Base-by-base conservation (phyloP, 92 coral and sea anemone genomes). In the Muricea muricata region DNA sequence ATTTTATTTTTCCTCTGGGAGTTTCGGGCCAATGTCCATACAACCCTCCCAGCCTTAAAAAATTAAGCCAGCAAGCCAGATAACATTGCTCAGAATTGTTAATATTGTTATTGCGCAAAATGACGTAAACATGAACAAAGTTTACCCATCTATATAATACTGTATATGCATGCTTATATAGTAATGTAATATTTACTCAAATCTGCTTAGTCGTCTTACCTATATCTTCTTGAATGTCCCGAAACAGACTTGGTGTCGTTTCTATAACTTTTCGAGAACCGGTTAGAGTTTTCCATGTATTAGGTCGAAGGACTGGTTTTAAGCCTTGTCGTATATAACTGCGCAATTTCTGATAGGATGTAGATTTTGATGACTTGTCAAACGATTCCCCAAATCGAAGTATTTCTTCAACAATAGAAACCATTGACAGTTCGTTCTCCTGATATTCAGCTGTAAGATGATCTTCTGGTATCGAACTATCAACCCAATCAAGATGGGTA, bases 301-400 rank as follows among this genome's bases (percentile, higher is more conserved):
- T 78, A 1, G 83, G 83, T 78, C 83, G 83, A 32, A 78, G 71
- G 2, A 78, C 54, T 4, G 83, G 83, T 4, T 46, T 56, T 0
- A 78, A 18, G 6, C 83, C 83, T 26, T 10, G 45, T 32, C 83
- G 83, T 50, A 78, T 78, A 57, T 55, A 78, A 17, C 26, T n/a
- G 24, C 83, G 57, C 37, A 78, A 58, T 39, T 74, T 84, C 61
- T 75, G 74, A 37, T 55, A 61, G 65, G 23, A 32, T 82, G 47
- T 17, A 45, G 79, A 31, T 2, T 75, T 24, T 7, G 55, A 28
- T 48, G 67, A 25, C 32, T 74, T 29, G 37, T 57, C 40, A 67
- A 61, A 30, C n/a, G 75, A 65, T 50, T 76, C 71, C 12, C 71
- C 52, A 37, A 52, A 78, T 11, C 55, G 31, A 4, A 78, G 33